A percentile compares a stretch with the other conserved stretches of the same genome.
Evolutionary conservation across 2,888 invertebrate species (phyloP).

Genomic region (Linnaemya tessellans): DNA sequence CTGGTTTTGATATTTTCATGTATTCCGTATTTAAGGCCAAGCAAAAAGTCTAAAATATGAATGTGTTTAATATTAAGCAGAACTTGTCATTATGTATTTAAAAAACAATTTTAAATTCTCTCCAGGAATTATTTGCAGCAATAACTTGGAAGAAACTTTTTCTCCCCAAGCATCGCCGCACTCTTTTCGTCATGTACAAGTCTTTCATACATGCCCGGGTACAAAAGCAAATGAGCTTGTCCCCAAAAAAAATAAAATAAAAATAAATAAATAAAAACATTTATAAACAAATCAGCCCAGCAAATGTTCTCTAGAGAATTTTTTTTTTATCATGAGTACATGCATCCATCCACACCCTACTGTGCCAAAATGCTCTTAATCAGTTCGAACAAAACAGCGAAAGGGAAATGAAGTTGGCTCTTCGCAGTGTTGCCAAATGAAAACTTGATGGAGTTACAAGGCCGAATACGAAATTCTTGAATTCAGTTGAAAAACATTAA

Average conservation of each 20-base stretch:
- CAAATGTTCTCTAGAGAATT: slow-evolving; percentile 62
- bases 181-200: background rate
- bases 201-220: background rate
- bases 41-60: slow-evolving; percentile 41
- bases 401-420: too few relatives aligned
- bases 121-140: slow-evolving; percentile 54
- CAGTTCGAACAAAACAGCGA: too few relatives aligned
- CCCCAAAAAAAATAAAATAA: background rate
- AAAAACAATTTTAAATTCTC: slow-evolving; percentile 68
- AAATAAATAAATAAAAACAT: background rate
- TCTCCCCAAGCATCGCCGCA: slow-evolving; percentile 22
- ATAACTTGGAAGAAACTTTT: slow-evolving; percentile 60
- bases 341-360: slow-evolving; percentile 32
- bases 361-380: background rate
- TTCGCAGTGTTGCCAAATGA: too few relatives aligned
- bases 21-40: background rate
- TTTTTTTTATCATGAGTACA: slow-evolving; percentile 23
- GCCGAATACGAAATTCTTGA: too few relatives aligned
- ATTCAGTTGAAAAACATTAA: too few relatives aligned
- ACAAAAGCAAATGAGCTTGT: slow-evolving; percentile 16
- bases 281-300: slow-evolving; percentile 63
- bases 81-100: slow-evolving; percentile 70
- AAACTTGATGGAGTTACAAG: too few relatives aligned
- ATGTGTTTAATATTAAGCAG: slow-evolving; percentile 64
- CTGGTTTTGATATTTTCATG: slow-evolving; percentile 26